Percentiles rank a stretch among this genome's conserved stretches.
Conservation (phyloP, 1,140 invertebrate species). For the Bombus superbus region DNA sequence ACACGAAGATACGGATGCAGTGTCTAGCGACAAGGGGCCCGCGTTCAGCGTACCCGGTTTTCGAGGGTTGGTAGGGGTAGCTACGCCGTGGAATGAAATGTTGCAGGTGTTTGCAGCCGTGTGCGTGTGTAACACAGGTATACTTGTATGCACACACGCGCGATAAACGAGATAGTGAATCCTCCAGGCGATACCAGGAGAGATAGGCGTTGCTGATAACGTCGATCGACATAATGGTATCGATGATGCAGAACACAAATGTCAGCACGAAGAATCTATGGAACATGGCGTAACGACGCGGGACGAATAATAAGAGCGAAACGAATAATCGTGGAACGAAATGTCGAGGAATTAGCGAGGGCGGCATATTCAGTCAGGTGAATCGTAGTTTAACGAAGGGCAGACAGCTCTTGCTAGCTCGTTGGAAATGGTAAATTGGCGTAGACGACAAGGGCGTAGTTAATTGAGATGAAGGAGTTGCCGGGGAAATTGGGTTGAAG, state of each 20-base stretch:
- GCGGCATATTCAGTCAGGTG: conserved; percentile 62
- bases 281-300: background rate
- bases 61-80: background rate
- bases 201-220: conserved; percentile 29
- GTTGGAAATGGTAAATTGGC: conserved; percentile 60
- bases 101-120: conserved; percentile 26
- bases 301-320: background rate
- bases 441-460: conserved; percentile 53
- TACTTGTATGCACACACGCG: conserved; percentile 14
- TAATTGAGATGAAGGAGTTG: conserved; percentile 56
- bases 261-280: conserved; percentile 40
- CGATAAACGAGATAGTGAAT: conserved; percentile 38
- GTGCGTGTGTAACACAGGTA: conserved; percentile 16
- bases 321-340: background rate
- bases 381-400: conserved; percentile 63
- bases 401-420: conserved; percentile 33
- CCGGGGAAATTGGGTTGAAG: conserved; percentile 46
- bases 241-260: conserved; percentile 49
- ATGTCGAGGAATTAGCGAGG: conserved; percentile 44
- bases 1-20: conserved; percentile 53
- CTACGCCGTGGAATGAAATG: background rate
- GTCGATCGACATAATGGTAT: conserved; percentile 68
- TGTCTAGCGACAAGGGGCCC: conserved; percentile 53
- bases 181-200: conserved; percentile 56
- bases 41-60: conserved; percentile 27